A percentile compares a stretch with the other conserved stretches of the same genome.
These are phyloP conservation scores for Saguinus midas DNA, from an alignment of 2,113 vertebrate species.

Conservation along the genomic window DNA sequence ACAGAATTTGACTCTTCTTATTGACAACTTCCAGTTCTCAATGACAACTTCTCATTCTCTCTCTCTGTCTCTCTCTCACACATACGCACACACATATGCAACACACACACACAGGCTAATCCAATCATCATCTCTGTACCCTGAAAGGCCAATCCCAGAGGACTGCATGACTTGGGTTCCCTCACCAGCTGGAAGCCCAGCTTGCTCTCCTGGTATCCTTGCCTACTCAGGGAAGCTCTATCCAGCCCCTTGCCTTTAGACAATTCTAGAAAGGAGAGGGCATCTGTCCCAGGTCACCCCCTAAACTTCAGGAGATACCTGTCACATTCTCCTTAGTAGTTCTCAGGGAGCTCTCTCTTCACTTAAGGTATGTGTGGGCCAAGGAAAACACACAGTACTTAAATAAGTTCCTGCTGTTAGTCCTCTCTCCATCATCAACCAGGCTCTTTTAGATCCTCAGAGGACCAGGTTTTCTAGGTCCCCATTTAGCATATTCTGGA, in stretches of 20 bases:
- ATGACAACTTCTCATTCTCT: not conserved
- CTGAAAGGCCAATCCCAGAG: not conserved
- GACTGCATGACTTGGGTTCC: not conserved
- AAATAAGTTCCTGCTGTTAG: not conserved
- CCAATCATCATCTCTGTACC: not conserved
- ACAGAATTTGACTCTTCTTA: too few species aligned
- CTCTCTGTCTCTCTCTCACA: too few species aligned
- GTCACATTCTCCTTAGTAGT: not conserved
- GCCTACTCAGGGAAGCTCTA: not conserved
- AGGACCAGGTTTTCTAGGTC: not conserved
- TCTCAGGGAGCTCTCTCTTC: not conserved
- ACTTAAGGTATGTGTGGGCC: not conserved
- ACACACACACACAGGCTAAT: too few species aligned
- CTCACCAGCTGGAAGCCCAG: not conserved
- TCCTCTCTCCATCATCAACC: not conserved
- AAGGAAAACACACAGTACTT: not conserved
- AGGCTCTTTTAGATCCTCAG: not conserved
- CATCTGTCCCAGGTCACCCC: not conserved
- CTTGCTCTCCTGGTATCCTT: accelerated
- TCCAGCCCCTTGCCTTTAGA: not conserved
- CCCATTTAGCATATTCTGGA: not conserved
- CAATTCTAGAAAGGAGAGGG: not conserved
- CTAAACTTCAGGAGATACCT: not conserved
- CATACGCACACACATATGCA: accelerated
- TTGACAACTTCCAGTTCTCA: not conserved